These are phyloP conservation scores for Drosophila quadrilineata DNA, from an alignment of 1,140 invertebrate species.

Conservation along the genomic window DNA sequence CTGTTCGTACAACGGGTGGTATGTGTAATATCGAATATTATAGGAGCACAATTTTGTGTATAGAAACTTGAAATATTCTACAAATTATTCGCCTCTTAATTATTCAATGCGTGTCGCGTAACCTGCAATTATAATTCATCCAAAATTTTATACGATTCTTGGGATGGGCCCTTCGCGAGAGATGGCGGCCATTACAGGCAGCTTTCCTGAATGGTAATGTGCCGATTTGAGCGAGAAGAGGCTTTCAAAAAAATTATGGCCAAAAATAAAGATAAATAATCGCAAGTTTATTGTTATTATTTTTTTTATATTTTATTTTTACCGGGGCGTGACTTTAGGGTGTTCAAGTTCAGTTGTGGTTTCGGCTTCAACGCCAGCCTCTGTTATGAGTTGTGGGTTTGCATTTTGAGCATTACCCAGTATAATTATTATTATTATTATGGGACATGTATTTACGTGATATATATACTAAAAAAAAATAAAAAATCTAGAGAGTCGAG, in stretches of 20 bases:
- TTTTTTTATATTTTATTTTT: no score
- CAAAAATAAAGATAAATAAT: conserved; percentile 49
- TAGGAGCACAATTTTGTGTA: neutral
- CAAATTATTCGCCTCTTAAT: conserved; percentile 42
- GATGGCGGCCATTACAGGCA: conserved; percentile 40
- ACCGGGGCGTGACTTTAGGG: conserved; percentile 70
- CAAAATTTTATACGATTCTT: conserved; percentile 23
- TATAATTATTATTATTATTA: conserved; percentile 54
- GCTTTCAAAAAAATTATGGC: conserved; percentile 47
- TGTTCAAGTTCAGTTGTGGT: conserved; percentile 56
- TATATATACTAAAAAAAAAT: conserved; percentile 55
- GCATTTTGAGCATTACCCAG: conserved; percentile 40
- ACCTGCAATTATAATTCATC: conserved; percentile 21
- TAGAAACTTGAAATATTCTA: conserved; percentile 23
- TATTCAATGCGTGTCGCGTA: no score
- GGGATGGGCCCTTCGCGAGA: conserved; percentile 30
- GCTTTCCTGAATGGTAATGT: conserved; percentile 49
- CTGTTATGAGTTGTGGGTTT: conserved; percentile 32
- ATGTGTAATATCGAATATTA: neutral
- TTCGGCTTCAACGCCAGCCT: conserved; percentile 17
- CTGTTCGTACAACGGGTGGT: neutral
- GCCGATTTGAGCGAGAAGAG: conserved; percentile 13
- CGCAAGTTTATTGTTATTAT: conserved; percentile 59
- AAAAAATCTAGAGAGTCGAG: no score
- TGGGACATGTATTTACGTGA: conserved; percentile 62